phyloP scores from a whole-genome alignment of 2,888 invertebrate species.

The Micropterix aruncella region DNA sequence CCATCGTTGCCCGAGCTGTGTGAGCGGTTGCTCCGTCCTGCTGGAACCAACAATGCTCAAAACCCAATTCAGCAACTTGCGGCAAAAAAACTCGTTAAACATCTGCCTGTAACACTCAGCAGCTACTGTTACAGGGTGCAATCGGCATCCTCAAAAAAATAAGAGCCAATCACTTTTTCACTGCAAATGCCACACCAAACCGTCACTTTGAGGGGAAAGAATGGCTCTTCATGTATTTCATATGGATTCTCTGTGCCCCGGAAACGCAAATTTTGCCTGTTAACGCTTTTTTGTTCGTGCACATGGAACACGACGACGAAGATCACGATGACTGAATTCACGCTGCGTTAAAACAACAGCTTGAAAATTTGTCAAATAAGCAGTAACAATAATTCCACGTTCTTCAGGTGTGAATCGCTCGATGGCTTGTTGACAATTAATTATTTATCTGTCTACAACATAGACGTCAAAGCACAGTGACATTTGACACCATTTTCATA shows the following conservation, averaged over 20 bases:
- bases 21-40: too few relatives aligned
- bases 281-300: background rate
- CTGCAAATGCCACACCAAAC: too few relatives aligned
- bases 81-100: background rate
- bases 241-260: background rate
- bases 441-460: too few relatives aligned
- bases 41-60: background rate
- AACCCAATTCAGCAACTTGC: background rate
- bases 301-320: background rate
- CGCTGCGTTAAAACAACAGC: background rate
- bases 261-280: background rate
- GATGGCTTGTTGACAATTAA: background rate
- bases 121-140: background rate
- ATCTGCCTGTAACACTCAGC: background rate
- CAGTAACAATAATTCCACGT: slow-evolving; percentile 1
- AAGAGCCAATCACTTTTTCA: too few relatives aligned
- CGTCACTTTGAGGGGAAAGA: too few relatives aligned
- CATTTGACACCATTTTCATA: too few relatives aligned
- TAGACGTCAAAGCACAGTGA: too few relatives aligned
- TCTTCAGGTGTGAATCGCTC: background rate
- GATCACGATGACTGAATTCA: background rate
- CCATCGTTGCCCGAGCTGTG: too few relatives aligned
- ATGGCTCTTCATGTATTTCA: too few relatives aligned
- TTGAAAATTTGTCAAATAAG: background rate
- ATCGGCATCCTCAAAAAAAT: too few relatives aligned